phyloP scores from a whole-genome alignment of 2,888 invertebrate genomes.

The Penaeus monodon region DNA sequence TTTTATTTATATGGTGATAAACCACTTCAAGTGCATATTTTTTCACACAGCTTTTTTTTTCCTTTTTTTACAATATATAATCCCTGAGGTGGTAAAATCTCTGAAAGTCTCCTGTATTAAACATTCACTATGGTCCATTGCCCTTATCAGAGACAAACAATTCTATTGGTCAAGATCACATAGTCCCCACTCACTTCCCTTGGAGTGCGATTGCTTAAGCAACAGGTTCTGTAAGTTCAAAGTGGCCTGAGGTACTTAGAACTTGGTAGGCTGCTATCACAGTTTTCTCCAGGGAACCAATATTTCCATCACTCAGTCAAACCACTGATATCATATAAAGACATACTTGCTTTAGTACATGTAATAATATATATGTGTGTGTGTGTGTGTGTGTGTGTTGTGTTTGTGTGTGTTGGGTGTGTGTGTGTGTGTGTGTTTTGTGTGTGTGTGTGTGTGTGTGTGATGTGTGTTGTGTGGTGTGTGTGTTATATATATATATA shows the following conservation, averaged over 20 bases:
- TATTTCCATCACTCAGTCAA: too few relatives aligned
- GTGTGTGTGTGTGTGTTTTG: background rate
- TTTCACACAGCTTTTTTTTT: constrained; percentile 25
- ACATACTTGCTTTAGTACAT: background rate
- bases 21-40: too few relatives aligned
- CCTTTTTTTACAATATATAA: constrained; percentile 14
- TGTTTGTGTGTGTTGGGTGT: background rate
- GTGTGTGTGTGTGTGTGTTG: background rate
- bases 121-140: constrained; percentile 1
- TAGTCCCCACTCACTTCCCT: constrained; percentile 16
- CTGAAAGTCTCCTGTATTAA: constrained; percentile 14
- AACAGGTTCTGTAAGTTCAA: background rate
- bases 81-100: constrained; percentile 40
- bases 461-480: background rate
- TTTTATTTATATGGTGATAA: constrained; percentile 22
- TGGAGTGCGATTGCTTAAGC: constrained; percentile 8
- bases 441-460: too few relatives aligned
- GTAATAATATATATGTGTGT: background rate
- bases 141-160: constrained; percentile 9
- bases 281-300: too few relatives aligned
- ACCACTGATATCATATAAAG: background rate
- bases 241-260: constrained; percentile 32
- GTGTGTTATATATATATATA: too few relatives aligned
- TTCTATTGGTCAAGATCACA: constrained; percentile 26
- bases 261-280: constrained; percentile 31